Base-by-base conservation (phyloP, 1,140 invertebrate species). In the Drusus annulatus region DNA sequence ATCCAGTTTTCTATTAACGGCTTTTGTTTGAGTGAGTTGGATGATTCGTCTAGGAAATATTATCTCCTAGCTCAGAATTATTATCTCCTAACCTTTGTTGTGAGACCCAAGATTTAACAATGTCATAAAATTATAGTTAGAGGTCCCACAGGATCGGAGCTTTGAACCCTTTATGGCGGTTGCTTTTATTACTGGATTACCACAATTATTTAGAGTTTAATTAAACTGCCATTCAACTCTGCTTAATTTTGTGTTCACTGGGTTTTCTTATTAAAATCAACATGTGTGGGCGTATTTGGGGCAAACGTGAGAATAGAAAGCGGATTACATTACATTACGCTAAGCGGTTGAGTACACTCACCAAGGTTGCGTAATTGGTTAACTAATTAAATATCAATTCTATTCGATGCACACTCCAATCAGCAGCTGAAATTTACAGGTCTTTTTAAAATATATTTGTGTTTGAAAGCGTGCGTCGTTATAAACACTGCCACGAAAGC, bases 81-180 rank as follows among this genome's bases (percentile, higher is more conserved):
- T 65, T 65, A 65, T 65, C 62, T 63, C n/a, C 23, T 50, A 68
- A 68, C 63, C 65, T 69, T 21, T 69, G 65, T 69, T 69, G 17
- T 45, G 17, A 69, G 36, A 23, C 36, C 62, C 65, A 23, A 69
- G 17, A 69, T 50, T 17, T 50, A 69, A 69, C 65, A 69, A 69
- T 69, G 65, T 69, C 65, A 45, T 69, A 69, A 69, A 69, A 69
- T 69, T 36, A 45, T 69, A 28, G 31, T 69, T 36, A 50, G 62
- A 50, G 65, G 36, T 69, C 65, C 36, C 65, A 0, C 16, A 23
- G 65, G 65, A 50, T 23, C 65, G 16, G 28, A 50, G 65, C 65
- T 45, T 69, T 45, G 65, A 69, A 69, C 65, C 65, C 65, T 69
- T 69, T 45, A 69, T 21, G 21, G 60, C 13, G 60, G 60, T 28